phyloP scores from a whole-genome alignment of 2,888 invertebrate species.

The Drosophila antonietae region DNA sequence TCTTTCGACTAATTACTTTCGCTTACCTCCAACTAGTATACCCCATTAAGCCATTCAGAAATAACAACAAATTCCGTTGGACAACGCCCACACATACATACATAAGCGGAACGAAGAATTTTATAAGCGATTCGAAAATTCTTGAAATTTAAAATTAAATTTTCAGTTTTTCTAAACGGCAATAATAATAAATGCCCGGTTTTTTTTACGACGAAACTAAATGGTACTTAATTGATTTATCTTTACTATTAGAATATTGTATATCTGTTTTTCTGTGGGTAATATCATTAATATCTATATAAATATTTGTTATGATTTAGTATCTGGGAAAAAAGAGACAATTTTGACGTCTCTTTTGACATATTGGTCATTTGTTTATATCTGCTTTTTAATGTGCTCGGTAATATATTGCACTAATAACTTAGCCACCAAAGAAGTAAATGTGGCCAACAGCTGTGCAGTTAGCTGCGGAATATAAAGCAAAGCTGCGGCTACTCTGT shows the following conservation, averaged over 20 bases:
- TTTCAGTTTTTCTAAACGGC: constrained; percentile 50
- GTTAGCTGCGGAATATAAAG: not conserved
- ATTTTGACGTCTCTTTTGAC: constrained; percentile 71
- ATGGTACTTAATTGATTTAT: constrained; percentile 63
- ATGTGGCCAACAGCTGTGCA: constrained; percentile 9
- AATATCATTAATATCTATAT: not conserved
- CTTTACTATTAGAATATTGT: constrained; percentile 27
- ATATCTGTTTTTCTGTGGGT: not conserved
- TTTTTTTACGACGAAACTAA: constrained; percentile 30
- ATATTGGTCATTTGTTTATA: constrained; percentile 71
- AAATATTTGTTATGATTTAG: constrained; percentile 46
- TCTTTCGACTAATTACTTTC: not conserved
- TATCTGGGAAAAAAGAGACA: constrained; percentile 10
- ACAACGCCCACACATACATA: constrained; percentile 18
- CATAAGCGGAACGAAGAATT: constrained; percentile 23
- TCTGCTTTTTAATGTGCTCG: constrained; percentile 45
- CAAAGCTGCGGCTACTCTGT: not conserved
- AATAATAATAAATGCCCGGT: constrained; percentile 51
- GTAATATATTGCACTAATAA: constrained; percentile 52
- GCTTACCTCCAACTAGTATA: not conserved
- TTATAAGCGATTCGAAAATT: constrained; percentile 81
- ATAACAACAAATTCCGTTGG: not conserved
- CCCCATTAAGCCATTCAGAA: not conserved
- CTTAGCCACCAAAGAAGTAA: constrained; percentile 25
- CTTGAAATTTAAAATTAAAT: constrained; percentile 52